Base-by-base conservation (phyloP, 1,140 invertebrate genomes). In the Phymorhynchus buccinoides region DNA sequence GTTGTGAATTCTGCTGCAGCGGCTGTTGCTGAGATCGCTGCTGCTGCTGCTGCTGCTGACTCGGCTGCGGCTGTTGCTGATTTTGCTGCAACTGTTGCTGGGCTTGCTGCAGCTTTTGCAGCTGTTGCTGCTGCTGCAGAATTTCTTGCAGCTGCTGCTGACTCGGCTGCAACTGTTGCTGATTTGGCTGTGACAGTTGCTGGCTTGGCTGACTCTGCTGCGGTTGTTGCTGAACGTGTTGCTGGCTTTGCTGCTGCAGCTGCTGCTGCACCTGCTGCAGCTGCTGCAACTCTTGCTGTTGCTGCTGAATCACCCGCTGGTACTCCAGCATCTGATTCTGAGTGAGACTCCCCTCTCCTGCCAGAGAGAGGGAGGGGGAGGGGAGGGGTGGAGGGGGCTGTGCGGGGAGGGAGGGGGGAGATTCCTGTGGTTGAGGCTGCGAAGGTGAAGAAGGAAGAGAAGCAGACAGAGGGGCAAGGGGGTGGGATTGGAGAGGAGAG, bases 251-350 rank as follows among this genome's bases (percentile, higher is more conserved):
- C 56, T 62, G 56, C 56, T 22, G 56, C 22, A 62, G 56, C 56
- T 62, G 56, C 12, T 62, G 56, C 4, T 27, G 56, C 18, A 62
- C 56, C 22, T 62, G 56, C 22, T 41, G 73, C 73, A 75, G 73
- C 6, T 41, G 73, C 73, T 75, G 73, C 9, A 75, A 39, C 73
- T 75, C 37, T 27, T 39, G 35, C 37, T 75, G 35, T 22, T 75
- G 73, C 37, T 75, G 73, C 27, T 75, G 39, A 39, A 75, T 35
- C 14, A 75, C 18, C 73, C 41, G 73, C 22, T 75, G 73, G 37
- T 41, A 75, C 37, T 75, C 37, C 35, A 41, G 16, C 35, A 75
- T 35, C 73, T 75, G 35, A 9, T 41, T 14, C 18, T 35, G 3
- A 6, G 32, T 75, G 37, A 39, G 73, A 14, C 37, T 16, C 1